Evolutionary conservation across 2,888 invertebrate genomes (phyloP).

Genomic region (Galeopsomyia nigrocyanea): DNA sequence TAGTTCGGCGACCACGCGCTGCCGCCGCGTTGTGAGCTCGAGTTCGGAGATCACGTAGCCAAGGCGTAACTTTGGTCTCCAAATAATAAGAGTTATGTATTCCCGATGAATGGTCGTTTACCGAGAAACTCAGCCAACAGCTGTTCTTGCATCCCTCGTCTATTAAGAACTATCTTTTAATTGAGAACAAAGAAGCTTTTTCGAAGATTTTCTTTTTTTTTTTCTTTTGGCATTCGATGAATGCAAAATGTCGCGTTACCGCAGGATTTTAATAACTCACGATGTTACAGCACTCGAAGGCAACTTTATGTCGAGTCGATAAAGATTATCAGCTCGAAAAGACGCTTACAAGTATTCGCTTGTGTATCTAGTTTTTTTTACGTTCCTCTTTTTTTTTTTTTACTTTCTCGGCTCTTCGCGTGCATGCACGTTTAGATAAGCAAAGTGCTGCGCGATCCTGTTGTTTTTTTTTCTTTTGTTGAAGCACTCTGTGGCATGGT

Average conservation of each 20-base stretch:
- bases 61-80: conserved; percentile 15
- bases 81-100: conserved; percentile 10
- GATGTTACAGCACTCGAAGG: too few species aligned
- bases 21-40: conserved; percentile 10
- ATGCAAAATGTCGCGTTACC: too few species aligned
- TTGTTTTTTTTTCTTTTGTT: not conserved
- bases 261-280: too few species aligned
- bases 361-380: conserved; percentile 11
- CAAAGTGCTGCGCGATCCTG: not conserved
- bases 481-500: too few species aligned
- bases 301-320: conserved; percentile 21
- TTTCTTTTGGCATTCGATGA: too few species aligned
- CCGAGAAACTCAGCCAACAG: too few species aligned
- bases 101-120: too few species aligned
- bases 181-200: too few species aligned
- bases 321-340: conserved; percentile 34
- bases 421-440: conserved; percentile 12
- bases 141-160: too few species aligned
- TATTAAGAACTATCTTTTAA: too few species aligned
- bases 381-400: conserved; percentile 12
- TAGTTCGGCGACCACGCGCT: too few species aligned
- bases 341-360: conserved; percentile 15
- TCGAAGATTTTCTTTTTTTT: too few species aligned
- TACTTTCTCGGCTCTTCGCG: not conserved
- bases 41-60: conserved; percentile 8